These are phyloP conservation scores for Probosciger aterrimus DNA, from an alignment of 2,113 vertebrate species.

Conservation along the genomic window DNA sequence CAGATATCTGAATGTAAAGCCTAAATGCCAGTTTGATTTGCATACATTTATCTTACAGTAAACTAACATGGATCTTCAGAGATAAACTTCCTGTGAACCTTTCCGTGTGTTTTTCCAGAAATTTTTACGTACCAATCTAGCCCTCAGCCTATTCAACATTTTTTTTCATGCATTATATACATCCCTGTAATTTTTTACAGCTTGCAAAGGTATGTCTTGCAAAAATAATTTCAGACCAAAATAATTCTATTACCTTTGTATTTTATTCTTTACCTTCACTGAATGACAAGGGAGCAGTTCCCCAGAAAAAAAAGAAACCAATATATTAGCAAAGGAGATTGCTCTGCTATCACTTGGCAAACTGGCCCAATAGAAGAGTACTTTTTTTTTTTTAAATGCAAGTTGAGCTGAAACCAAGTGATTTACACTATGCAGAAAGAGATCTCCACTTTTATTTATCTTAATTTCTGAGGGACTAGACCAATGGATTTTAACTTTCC, in stretches of 20 bases:
- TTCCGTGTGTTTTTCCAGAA: not conserved
- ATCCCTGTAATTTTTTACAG: not conserved
- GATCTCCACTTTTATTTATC: not conserved
- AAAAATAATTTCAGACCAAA: not conserved
- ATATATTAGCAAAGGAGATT: not conserved
- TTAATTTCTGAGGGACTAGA: not conserved
- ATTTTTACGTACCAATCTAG: not conserved
- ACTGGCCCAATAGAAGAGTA: not conserved
- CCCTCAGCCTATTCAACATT: not conserved
- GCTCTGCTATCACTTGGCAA: not conserved
- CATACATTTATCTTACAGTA: not conserved
- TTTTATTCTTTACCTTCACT: not conserved
- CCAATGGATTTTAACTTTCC: not conserved
- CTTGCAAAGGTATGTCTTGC: not conserved
- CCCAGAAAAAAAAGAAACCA: not conserved
- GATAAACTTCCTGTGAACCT: not conserved
- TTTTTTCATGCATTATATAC: not conserved
- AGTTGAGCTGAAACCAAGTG: not conserved
- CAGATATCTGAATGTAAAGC: not conserved
- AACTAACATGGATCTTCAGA: slow-evolving; percentile 21
- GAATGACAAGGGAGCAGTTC: not conserved
- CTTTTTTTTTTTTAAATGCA: not conserved
- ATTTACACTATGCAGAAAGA: not conserved
- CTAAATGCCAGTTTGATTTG: not conserved
- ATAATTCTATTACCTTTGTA: not conserved